Conservation (phyloP, 2,888 invertebrate genomes). For the Tinea semifulvella region DNA sequence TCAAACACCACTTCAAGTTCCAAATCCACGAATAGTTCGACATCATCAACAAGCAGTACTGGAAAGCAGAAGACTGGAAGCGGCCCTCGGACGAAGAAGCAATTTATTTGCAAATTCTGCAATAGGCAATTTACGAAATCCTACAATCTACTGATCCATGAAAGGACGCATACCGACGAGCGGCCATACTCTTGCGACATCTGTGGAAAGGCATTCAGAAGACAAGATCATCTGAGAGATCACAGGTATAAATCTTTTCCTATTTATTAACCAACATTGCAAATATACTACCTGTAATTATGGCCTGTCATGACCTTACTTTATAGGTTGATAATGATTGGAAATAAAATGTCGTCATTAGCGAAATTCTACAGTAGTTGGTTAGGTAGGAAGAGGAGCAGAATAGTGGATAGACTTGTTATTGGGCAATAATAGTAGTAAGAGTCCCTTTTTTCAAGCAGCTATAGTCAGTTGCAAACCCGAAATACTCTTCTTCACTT, state of each 20-base stretch:
- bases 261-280: neutral
- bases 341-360: too few species aligned
- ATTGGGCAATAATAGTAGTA: too few species aligned
- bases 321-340: too few species aligned
- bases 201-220: slow-evolving; percentile 96
- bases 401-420: too few species aligned
- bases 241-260: slow-evolving; percentile 74
- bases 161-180: slow-evolving; percentile 97
- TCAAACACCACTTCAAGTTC: slow-evolving; percentile 44
- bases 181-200: slow-evolving; percentile 97
- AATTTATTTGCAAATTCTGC: slow-evolving; percentile 98
- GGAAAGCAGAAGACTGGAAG: slow-evolving; percentile 60
- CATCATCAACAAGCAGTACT: slow-evolving; percentile 52
- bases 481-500: too few species aligned
- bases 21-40: slow-evolving; percentile 55
- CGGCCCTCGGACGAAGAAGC: slow-evolving; percentile 92
- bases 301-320: too few species aligned
- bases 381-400: too few species aligned
- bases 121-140: slow-evolving; percentile 97
- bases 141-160: slow-evolving; percentile 96
- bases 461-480: too few species aligned
- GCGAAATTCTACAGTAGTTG: too few species aligned
- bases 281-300: too few species aligned
- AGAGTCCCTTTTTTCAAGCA: too few species aligned
- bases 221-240: slow-evolving; percentile 95